These are phyloP conservation scores for Lycodopsis pacificus DNA, from an alignment of 2,797 vertebrate genomes.

Conservation along the genomic window DNA sequence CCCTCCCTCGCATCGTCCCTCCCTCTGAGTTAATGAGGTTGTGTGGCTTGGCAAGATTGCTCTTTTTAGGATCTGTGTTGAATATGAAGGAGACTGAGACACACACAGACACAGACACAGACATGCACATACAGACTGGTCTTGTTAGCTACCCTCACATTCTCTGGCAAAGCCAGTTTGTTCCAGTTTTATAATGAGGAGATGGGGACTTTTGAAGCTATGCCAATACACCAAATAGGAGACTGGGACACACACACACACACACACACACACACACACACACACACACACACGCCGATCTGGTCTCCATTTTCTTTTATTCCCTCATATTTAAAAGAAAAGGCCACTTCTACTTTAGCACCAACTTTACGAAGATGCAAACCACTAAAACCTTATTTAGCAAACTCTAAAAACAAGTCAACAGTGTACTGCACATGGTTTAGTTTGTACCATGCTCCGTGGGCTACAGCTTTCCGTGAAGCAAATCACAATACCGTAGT, in stretches of 20 bases:
- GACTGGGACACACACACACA: slow-evolving; percentile 24
- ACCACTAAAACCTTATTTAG: slow-evolving; percentile 12
- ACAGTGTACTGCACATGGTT: slow-evolving; percentile 12
- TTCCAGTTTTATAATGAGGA: slow-evolving; percentile 82
- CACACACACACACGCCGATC: slow-evolving; percentile 32
- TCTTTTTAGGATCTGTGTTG: slow-evolving; percentile 72
- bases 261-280: slow-evolving; percentile 29
- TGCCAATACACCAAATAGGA: slow-evolving; percentile 62
- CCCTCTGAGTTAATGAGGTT: slow-evolving; percentile 71
- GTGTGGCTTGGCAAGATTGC: slow-evolving; percentile 75
- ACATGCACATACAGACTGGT: slow-evolving; percentile 71
- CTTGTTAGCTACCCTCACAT: slow-evolving; percentile 78
- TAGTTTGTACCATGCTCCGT: slow-evolving; percentile 14
- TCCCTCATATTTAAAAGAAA: slow-evolving; percentile 27
- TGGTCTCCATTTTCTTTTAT: slow-evolving; percentile 42
- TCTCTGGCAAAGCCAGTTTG: slow-evolving; percentile 75
- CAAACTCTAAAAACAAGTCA: slow-evolving; percentile 23
- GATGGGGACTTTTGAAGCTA: slow-evolving; percentile 72
- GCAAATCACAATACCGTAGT: background rate
- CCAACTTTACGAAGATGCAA: slow-evolving; percentile 24
- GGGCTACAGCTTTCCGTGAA: slow-evolving; percentile 17
- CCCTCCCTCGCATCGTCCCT: slow-evolving; percentile 38
- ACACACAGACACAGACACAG: slow-evolving; percentile 47
- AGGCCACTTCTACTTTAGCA: slow-evolving; percentile 26
- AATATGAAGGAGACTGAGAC: slow-evolving; percentile 70